Percentiles rank a stretch among this genome's conserved stretches.
These are phyloP conservation scores for Periparus ater DNA, from an alignment of 2,797 vertebrate species.

Conservation along the genomic window DNA sequence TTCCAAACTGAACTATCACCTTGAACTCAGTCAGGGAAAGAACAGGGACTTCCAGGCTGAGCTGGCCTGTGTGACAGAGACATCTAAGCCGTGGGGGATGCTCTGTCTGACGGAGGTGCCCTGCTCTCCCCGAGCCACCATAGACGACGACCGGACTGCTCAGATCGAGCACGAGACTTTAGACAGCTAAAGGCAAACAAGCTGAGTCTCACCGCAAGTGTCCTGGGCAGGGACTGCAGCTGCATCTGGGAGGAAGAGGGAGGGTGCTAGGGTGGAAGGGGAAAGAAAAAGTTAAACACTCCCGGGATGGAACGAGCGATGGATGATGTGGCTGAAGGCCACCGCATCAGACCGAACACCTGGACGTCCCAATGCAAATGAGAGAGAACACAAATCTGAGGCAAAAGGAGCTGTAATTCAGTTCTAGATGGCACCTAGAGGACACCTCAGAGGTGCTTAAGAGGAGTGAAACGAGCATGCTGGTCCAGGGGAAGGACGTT, in stretches of 20 bases:
- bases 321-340: neutral
- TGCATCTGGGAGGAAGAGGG: slow-evolving; percentile 70
- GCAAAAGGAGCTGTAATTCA: neutral
- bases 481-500: neutral
- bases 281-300: slow-evolving; percentile 64
- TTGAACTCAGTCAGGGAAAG: neutral
- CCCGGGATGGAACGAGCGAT: neutral
- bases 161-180: slow-evolving; percentile 51
- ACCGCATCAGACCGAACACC: neutral
- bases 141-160: slow-evolving; percentile 36
- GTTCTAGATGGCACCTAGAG: neutral
- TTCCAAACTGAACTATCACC: neutral
- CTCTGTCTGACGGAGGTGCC: neutral
- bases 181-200: slow-evolving; percentile 67
- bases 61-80: neutral
- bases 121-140: neutral
- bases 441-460: neutral
- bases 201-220: slow-evolving; percentile 61
- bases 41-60: neutral
- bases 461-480: neutral
- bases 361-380: neutral
- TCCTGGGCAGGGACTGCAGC: slow-evolving; percentile 68
- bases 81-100: neutral
- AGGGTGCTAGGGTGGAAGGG: slow-evolving; percentile 69
- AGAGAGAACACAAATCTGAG: neutral